Evolutionary conservation across 2,888 invertebrate genomes (phyloP).

Genomic region (Chalcis sispes): DNA sequence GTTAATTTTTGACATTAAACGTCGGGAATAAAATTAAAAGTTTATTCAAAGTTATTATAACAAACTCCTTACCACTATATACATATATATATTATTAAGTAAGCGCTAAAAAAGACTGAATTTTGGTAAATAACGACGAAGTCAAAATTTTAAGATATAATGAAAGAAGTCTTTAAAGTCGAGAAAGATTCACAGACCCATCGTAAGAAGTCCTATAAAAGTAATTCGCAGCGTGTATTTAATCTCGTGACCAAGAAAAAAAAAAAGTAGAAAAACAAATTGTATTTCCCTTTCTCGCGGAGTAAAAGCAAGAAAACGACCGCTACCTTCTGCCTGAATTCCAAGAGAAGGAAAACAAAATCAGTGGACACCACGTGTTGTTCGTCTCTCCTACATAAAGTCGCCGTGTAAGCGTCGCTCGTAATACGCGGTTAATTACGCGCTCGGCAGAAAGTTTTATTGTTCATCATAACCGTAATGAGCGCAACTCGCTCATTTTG

Average conservation of each 20-base stretch:
- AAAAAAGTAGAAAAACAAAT: background rate
- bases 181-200: constrained; percentile 18
- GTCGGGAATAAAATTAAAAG: too few relatives aligned
- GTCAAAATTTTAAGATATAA: constrained; percentile 17
- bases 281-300: constrained; percentile 11
- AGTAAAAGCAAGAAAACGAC: background rate
- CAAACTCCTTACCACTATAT: background rate
- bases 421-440: constrained; percentile 67
- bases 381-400: too few relatives aligned
- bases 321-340: too few relatives aligned
- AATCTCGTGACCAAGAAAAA: background rate
- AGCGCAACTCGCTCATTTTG: constrained; percentile 65
- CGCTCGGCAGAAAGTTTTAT: constrained; percentile 61
- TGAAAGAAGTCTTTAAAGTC: constrained; percentile 32
- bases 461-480: constrained; percentile 70
- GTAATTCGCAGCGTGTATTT: constrained; percentile 35
- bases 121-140: constrained; percentile 29
- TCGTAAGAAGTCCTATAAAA: constrained; percentile 36
- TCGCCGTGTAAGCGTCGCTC: constrained; percentile 34
- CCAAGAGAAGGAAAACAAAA: constrained; percentile 32
- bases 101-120: constrained; percentile 7
- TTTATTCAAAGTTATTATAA: too few relatives aligned
- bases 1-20: too few relatives aligned
- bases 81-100: background rate
- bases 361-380: constrained; percentile 34